Base-by-base conservation (phyloP, 2,888 invertebrate species). In the Nomada ruficornis region DNA sequence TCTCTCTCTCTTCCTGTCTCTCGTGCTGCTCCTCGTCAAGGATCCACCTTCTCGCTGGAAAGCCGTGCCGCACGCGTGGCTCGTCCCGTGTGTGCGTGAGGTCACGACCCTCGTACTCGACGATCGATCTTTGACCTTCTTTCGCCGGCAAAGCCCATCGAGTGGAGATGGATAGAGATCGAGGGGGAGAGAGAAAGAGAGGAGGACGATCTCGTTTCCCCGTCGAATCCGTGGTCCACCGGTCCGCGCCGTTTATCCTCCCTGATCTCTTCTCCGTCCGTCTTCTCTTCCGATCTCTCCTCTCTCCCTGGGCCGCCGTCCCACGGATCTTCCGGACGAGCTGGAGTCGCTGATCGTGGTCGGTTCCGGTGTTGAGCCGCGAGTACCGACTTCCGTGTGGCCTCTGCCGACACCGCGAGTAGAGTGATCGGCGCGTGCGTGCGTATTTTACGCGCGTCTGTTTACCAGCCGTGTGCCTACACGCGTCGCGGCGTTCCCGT, bases 51-150 rank as follows among this genome's bases (percentile, higher is more conserved):
- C n/a, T 65, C 70, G 62, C 59, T 67, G 67, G 70, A 70, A 55
- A 60, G 57, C 69, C 68, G 76, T 63, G 71, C 67, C 74, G 80
- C 85, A 83, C 85, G 88, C 87, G 85, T 87, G 85, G 85, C 75
- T 84, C 78, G 83, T 76, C 74, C 77, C 77, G 83, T 82, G 80
- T 55, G 62, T 81, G 89, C 89, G 86, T 77, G 89, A 87, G 88
- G 88, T 89, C 89, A 89, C 88, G 88, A 89, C 87, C 89, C 89
- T 90, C 88, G 87, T 88, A 88, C 84, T 80, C 85, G 80, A 84
- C 90, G 87, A 91, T 90, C 91, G 90, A 91, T 91, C 88, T 90
- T 89, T 89, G 89, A 90, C 90, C 89, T 87, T 90, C 89, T 90
- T 90, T 88, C 84, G 78, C 67, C 83, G 85, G 84, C 82, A 89